Evolutionary conservation across 2,113 vertebrate species (phyloP), one percentile per base, ranked within the genome.

Genomic region (Paedocypris sp.): DNA sequence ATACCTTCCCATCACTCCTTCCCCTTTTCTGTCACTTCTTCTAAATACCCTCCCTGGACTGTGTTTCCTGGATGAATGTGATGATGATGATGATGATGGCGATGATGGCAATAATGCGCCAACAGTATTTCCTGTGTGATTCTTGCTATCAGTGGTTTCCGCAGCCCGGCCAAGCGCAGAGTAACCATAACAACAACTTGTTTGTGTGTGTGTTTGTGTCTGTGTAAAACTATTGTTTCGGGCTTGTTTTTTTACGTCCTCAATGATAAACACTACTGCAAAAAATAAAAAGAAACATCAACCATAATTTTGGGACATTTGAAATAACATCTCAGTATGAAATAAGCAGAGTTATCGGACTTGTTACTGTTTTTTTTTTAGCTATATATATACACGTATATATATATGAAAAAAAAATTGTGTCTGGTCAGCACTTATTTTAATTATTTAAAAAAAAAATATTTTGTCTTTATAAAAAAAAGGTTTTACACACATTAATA

Each of bases 261-360:
- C 71, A 80, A 82, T 85, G 85, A 85, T 87, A 61, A 62, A 73
- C 67, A 60, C 41, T 64, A 79, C 59, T 70, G 81, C 83, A 83
- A 85, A 86, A 82, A 81, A 75, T 48, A 80, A 74, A 75, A n/a
- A n/a, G n/a, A n/a, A n/a, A n/a, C n/a, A n/a, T n/a, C n/a, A n/a
- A n/a, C n/a, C n/a, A n/a, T n/a, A n/a, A n/a, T n/a, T n/a, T n/a
- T n/a, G n/a, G n/a, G n/a, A n/a, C n/a, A n/a, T n/a, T n/a, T n/a
- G n/a, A n/a, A n/a, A n/a, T n/a, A n/a, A n/a, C n/a, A n/a, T n/a
- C n/a, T n/a, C n/a, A n/a, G n/a, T n/a, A n/a, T n/a, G n/a, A n/a
- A n/a, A n/a, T n/a, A n/a, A n/a, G n/a, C n/a, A n/a, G n/a, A n/a
- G n/a, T n/a, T n/a, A n/a, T n/a, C n/a, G n/a, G n/a, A n/a, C n/a